Conservation (phyloP, 1,140 invertebrate species). For the Contarinia nasturtii region DNA sequence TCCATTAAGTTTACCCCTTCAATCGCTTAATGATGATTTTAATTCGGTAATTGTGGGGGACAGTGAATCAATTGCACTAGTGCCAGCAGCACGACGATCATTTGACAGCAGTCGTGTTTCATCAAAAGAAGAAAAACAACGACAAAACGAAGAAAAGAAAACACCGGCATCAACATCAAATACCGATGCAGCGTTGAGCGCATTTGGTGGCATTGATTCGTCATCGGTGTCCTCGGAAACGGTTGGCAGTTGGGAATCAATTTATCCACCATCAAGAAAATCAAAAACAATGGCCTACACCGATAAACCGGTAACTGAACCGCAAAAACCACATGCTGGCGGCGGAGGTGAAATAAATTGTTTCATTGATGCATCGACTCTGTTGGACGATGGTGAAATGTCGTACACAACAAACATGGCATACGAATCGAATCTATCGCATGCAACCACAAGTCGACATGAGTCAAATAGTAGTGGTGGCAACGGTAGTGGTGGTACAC, state of each 20-base stretch:
- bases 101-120: constrained; percentile 7
- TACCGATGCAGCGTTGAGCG: no score
- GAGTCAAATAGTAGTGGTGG: no score
- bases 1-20: neutral
- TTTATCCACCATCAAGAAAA: constrained; percentile 21
- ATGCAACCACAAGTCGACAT: neutral
- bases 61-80: neutral
- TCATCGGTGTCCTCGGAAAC: constrained; percentile 37
- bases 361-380: constrained; percentile 54
- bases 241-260: constrained; percentile 37
- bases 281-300: constrained; percentile 4
- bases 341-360: constrained; percentile 23
- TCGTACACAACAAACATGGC: constrained; percentile 5
- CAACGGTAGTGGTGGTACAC: neutral
- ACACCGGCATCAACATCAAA: no score
- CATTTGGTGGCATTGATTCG: constrained; percentile 31
- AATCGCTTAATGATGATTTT: neutral
- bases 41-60: neutral
- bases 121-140: constrained; percentile 46
- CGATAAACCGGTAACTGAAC: constrained; percentile 9
- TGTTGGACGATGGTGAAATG: constrained; percentile 41
- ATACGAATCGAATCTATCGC: constrained; percentile 11
- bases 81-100: neutral
- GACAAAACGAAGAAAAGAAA: constrained; percentile 40
- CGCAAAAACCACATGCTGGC: constrained; percentile 17